Evolutionary conservation across 2,797 vertebrate genomes (phyloP).

Genomic region (Anguilla pacifica): DNA sequence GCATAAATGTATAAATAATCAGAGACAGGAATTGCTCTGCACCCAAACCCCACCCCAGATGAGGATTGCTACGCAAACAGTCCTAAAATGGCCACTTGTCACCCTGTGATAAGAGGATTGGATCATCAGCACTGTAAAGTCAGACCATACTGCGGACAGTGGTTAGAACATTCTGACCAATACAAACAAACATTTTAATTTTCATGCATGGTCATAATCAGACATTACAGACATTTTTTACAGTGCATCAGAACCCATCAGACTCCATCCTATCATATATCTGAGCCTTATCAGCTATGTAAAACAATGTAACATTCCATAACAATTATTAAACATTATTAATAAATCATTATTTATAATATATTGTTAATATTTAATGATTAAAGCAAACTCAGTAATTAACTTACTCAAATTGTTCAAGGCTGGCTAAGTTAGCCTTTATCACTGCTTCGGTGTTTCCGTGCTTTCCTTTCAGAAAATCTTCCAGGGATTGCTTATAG

Average conservation of each 20-base stretch:
- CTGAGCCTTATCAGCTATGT: background rate
- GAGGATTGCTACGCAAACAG: background rate
- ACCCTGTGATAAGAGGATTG: background rate
- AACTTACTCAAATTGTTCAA: constrained; percentile 81
- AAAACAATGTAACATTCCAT: background rate
- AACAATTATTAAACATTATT: background rate
- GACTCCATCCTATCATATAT: background rate
- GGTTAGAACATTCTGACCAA: background rate
- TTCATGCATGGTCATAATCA: background rate
- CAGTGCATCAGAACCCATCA: background rate
- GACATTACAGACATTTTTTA: background rate
- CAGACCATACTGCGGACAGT: background rate
- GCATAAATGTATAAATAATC: background rate
- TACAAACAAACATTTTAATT: background rate
- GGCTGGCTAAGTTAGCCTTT: constrained; percentile 82
- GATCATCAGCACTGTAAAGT: background rate
- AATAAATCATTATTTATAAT: background rate
- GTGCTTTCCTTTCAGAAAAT: constrained; percentile 72
- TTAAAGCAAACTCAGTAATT: background rate
- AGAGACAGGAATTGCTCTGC: background rate
- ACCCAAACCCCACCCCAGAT: background rate
- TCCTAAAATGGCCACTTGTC: background rate
- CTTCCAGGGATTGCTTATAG: constrained; percentile 74
- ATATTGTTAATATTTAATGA: background rate
- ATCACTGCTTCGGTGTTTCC: constrained; percentile 63